Evolutionary conservation across 2,113 vertebrate species (phyloP), one percentile per base, ranked within the genome.

Genomic region (Hemiscyllium ocellatum): DNA sequence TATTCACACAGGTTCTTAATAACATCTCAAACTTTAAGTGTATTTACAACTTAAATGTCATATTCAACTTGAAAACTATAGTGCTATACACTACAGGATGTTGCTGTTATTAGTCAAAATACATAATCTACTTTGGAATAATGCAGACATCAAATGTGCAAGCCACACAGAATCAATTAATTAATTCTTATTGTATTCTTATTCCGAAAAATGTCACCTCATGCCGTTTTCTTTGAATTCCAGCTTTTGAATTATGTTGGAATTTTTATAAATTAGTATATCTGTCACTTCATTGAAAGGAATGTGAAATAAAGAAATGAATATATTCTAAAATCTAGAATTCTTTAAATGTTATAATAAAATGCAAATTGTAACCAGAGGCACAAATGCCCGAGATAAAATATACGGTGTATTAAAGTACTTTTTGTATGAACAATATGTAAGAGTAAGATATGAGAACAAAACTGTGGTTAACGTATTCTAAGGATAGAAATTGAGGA

Each of bases 1-100:
- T 95, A 95, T 95, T 95, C 94, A 95, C 69, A 95, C 94, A 95
- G 24, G 12, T 26, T 76, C 94, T 66, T 72, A 95, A 95, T 95
- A 95, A 95, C 94, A 95, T 76, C 94, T 47, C 68, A 95, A 95
- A 72, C 69, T 95, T 95, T 95, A 95, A 29, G 68, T 95, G 94
- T 70, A 52, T 95, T 95, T 95, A 95, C 94, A 76, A 95, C 94
- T 76, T 70, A 95, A 95, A 95, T 76, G 69, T 95, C 94, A 95
- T 76, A 95, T 72, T 22, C 94, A 76, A 66, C 68, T 94, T 95
- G 68, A 95, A 68, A 95, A 95, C 94, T 95, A 68, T 42, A 72
- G 94, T 52, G 68, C 52, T 95, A 3, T 26, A 95, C 94, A 95
- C 42, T 52, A 76, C 69, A 95, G 37, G 70, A 95, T 72, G 94